Percentiles rank a stretch among this genome's conserved stretches.
phyloP scores from a whole-genome alignment of 2,113 vertebrate species.

The Fukomys damarensis region DNA sequence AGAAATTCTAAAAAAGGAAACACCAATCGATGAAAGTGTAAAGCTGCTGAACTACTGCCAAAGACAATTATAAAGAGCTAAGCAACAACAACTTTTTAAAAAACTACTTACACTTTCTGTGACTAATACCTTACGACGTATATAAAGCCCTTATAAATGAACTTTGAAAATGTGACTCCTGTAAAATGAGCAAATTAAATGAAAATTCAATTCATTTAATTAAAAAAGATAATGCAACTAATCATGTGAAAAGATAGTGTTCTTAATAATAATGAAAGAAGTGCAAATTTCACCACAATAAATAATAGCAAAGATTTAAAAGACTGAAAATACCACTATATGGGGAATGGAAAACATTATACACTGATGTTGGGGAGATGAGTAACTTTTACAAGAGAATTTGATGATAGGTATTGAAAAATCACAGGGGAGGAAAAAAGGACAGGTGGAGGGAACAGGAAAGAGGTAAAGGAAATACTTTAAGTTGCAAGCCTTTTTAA shows the following conservation, averaged over 20 bases:
- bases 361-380: neutral
- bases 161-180: neutral
- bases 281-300: neutral
- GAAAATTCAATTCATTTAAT: neutral
- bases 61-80: neutral
- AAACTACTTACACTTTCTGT: neutral
- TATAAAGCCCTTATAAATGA: neutral
- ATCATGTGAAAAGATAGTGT: neutral
- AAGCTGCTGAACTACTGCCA: neutral
- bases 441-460: neutral
- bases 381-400: neutral
- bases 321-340: neutral
- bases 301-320: neutral
- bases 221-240: neutral
- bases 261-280: neutral
- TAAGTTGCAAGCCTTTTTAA: neutral
- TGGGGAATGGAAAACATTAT: neutral
- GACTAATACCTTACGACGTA: neutral
- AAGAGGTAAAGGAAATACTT: neutral
- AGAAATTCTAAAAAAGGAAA: constrained; percentile 9
- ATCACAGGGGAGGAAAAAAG: neutral
- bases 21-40: neutral
- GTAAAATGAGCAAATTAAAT: neutral
- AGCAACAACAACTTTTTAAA: neutral
- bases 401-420: neutral